Base-by-base conservation (phyloP, 2,113 vertebrate genomes). In the Orcinus orca region DNA sequence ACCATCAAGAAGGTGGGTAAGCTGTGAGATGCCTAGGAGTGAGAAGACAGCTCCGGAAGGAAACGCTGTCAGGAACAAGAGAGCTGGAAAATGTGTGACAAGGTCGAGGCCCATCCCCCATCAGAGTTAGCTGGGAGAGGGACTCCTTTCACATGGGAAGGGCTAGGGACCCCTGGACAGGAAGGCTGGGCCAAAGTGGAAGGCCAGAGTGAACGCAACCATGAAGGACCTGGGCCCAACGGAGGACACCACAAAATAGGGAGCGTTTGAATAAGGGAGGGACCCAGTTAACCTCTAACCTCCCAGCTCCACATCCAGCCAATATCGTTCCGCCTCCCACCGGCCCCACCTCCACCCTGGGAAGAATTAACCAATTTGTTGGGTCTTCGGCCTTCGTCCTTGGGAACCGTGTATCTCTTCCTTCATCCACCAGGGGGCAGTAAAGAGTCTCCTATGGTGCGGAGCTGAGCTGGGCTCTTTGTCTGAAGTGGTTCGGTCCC, bases 401-500 rank as follows among this genome's bases (percentile, higher is more conserved):
- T 83, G 8, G 38, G 5, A 65, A 71, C 38, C 17, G 7, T 10
- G 60, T 82, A 93, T 91, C 68, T 85, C 47, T 71, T 8, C 21
- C 47, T 95, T 62, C 80, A 31, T 60, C 87, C 97, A 96, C 96
- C 88, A 97, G 91, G 89, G 94, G 93, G 96, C 8, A n/a, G 31
- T 86, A 94, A 88, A 95, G 96, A 88, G 90, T 95, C 80, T 95
- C 86, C 55, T 21, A 15, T 1, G 6, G 9, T 8, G 29, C 18
- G 17, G 31, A 55, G 81, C 31, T 26, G 36, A 71, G 26, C 63
- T 20, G 21, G 3, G 50, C 41, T 65, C 18, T 50, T 58, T 23
- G 6, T 8, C 33, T 44, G 25, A 53, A 73, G 44, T 12, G 14
- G 13, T 29, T 77, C 63, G 41, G 26, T 9, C 31, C 26, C 88